Evolutionary conservation across 2,888 invertebrate species (phyloP).

Genomic region (Desoria tigrina): DNA sequence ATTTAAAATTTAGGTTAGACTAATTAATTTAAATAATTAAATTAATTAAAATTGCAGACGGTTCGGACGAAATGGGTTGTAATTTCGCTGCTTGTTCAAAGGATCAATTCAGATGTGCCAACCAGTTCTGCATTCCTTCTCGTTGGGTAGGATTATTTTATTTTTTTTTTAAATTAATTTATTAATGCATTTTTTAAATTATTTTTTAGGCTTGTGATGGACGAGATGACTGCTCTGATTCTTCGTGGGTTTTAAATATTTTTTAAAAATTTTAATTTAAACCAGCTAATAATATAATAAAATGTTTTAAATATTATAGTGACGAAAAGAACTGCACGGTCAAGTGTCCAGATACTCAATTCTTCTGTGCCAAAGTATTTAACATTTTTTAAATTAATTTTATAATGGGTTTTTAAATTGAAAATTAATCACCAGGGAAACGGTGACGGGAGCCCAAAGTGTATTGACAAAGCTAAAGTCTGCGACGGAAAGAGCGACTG

Average conservation of each 20-base stretch:
- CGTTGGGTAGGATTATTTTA: slow-evolving; percentile 1
- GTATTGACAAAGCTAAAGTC: slow-evolving; percentile 81
- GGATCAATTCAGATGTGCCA: slow-evolving; percentile 89
- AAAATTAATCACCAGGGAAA: too few relatives aligned
- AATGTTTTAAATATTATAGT: too few relatives aligned
- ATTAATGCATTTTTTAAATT: neutral
- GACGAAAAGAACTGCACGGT: slow-evolving; percentile 58
- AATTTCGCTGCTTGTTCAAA: slow-evolving; percentile 82
- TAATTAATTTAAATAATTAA: neutral
- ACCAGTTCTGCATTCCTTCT: slow-evolving; percentile 77
- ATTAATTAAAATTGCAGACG: slow-evolving; percentile 62
- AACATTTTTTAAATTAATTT: too few relatives aligned
- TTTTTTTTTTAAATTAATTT: neutral
- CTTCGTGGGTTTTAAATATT: too few relatives aligned
- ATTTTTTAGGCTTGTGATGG: slow-evolving; percentile 26
- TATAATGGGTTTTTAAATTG: too few relatives aligned
- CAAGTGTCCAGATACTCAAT: slow-evolving; percentile 71
- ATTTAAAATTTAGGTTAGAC: slow-evolving; percentile 20
- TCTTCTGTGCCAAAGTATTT: slow-evolving; percentile 51
- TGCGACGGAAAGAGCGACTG: slow-evolving; percentile 91
- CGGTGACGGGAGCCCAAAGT: slow-evolving; percentile 73
- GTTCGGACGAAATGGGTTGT: slow-evolving; percentile 78
- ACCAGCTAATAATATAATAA: slow-evolving; percentile 1
- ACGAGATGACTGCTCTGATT: slow-evolving; percentile 80
- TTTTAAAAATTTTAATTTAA: slow-evolving; percentile 76